Evolutionary conservation across 2,113 vertebrate species (phyloP), one percentile per base, ranked within the genome.

Genomic region (Clarias gariepinus): DNA sequence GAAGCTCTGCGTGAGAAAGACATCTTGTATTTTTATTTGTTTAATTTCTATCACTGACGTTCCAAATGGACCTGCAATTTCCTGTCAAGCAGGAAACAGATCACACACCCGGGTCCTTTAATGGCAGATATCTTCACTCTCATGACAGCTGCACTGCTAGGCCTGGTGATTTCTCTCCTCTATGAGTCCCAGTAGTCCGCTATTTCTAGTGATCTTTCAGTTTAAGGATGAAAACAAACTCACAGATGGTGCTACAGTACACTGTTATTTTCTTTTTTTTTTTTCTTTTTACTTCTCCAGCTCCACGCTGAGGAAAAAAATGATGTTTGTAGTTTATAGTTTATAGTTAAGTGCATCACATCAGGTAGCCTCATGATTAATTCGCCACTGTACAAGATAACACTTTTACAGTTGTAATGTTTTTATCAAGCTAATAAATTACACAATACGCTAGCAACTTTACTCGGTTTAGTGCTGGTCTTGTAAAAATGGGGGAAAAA

Each of bases 41-140:
- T 33, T 36, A 33, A 60, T 28, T 21, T 61, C 12, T 4, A 81
- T 25, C 66, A 57, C 2, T 58, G 82, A 58, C 53, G 25, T 36
- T 83, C 55, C 68, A 73, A 84, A 84, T 74, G 53, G 55, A 47
- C 52, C 30, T 41, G 19, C 73, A 83, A 73, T 58, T 83, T 64
- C 66, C 82, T 47, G 58, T 66, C 73, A 64, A 33, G 58, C 58
- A 77, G 73, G 73, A 85, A 85, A 85, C 73, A 53, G 36, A 85
- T 63, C 18, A 30, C n/a, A 78, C 71, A 85, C 73, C 58, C n/a
- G 84, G 60, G 84, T 60, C 25, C 41, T 66, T 64, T 28, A 41
- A 55, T 83, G 66, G 82, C 82, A 58, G 66, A 58, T 10, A 23
- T 68, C 82, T 33, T 83, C 19, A 10, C 30, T 47, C 30, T 74